Percentiles rank a stretch among this genome's conserved stretches.
These are phyloP conservation scores for Plebejus melissa DNA, from an alignment of 2,888 invertebrate species.

Conservation along the genomic window DNA sequence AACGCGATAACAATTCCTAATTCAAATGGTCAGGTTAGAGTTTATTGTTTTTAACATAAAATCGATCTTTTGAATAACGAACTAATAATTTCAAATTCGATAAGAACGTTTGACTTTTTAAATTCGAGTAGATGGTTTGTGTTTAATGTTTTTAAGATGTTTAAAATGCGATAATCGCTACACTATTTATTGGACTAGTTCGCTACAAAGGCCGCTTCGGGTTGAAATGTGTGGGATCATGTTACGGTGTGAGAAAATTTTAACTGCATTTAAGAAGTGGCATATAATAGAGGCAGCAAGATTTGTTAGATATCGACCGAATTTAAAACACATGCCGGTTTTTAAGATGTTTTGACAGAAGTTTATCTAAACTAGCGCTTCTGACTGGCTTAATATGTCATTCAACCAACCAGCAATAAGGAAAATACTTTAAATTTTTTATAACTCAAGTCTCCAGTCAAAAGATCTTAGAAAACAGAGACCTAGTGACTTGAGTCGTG, in stretches of 20 bases:
- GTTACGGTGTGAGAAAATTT: conserved; percentile 8
- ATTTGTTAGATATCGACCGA: neutral
- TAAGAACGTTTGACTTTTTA: neutral
- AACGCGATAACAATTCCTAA: neutral
- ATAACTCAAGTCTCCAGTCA: too few species aligned
- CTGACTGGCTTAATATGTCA: too few species aligned
- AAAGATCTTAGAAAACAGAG: too few species aligned
- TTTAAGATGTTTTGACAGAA: neutral
- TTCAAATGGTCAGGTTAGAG: neutral
- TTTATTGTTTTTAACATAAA: neutral
- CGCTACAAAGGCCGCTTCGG: neutral
- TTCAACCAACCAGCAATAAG: too few species aligned
- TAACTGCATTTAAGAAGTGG: neutral
- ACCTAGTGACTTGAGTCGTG: too few species aligned
- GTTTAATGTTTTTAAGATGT: conserved; percentile 15
- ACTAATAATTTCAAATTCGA: conserved; percentile 9
- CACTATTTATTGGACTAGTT: conserved; percentile 7
- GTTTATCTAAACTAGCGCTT: too few species aligned
- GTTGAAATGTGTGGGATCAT: neutral
- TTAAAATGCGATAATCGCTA: conserved; percentile 19
- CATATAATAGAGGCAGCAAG: neutral
- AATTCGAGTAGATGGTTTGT: neutral
- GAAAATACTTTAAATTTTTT: too few species aligned
- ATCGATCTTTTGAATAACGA: neutral
- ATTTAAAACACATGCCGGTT: neutral